Evolutionary conservation across 1,140 invertebrate species (phyloP).

Genomic region (Neodiprion fabricii): DNA sequence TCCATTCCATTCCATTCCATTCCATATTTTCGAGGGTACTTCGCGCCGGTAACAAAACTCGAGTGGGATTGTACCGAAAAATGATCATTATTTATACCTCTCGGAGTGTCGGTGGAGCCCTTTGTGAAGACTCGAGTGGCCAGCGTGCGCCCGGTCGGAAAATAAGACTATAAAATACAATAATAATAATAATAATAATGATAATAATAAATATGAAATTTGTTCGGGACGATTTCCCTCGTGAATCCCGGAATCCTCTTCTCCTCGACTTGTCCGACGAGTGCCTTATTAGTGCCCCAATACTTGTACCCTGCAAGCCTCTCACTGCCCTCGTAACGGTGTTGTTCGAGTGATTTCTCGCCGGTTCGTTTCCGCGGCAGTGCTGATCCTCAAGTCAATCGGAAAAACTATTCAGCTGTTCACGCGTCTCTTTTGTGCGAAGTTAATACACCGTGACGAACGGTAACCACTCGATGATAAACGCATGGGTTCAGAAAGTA

Average conservation of each 20-base stretch:
- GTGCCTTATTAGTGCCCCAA: background rate
- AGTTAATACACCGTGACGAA: background rate
- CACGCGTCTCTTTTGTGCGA: background rate
- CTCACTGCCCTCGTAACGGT: too few relatives aligned
- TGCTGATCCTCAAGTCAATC: background rate
- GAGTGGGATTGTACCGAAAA: background rate
- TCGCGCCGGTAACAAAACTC: slow-evolving; percentile 1
- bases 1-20: background rate
- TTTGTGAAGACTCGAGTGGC: background rate
- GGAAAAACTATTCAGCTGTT: slow-evolving; percentile 5
- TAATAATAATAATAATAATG: too few relatives aligned
- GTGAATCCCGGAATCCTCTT: background rate
- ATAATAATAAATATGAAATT: too few relatives aligned
- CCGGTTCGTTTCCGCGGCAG: too few relatives aligned
- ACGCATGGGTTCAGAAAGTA: background rate
- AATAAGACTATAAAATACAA: too few relatives aligned
- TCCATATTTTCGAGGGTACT: slow-evolving; percentile 4
- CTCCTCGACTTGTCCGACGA: background rate
- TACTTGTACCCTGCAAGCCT: background rate
- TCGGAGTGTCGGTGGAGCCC: background rate
- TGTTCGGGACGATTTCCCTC: too few relatives aligned
- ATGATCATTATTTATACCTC: slow-evolving; percentile 5
- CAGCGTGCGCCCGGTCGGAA: background rate
- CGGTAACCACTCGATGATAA: background rate
- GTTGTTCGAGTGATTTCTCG: too few relatives aligned